Conservation (phyloP, 2,113 vertebrate genomes). For the Rhombomys opimus region DNA sequence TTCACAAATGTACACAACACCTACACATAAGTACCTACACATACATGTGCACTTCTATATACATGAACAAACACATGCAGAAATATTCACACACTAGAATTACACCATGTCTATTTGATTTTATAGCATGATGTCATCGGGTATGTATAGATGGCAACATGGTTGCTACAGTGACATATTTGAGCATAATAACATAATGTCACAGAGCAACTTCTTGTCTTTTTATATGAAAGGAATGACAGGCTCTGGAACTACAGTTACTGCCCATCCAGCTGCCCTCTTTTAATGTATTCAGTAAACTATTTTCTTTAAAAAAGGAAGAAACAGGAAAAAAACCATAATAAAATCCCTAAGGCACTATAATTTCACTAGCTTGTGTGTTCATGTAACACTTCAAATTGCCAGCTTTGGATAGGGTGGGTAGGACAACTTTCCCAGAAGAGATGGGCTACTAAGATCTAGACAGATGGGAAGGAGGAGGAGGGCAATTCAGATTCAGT, state of each 20-base stretch:
- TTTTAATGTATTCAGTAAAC: background rate
- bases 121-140: background rate
- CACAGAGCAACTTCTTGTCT: background rate
- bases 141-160: background rate
- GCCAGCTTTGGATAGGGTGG: slow-evolving; percentile 8
- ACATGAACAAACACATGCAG: background rate
- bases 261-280: background rate
- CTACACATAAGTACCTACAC: background rate
- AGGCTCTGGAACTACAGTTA: background rate
- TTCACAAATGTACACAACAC: background rate
- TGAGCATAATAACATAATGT: background rate
- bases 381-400: background rate
- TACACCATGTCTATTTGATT: background rate
- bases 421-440: slow-evolving; percentile 42
- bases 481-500: slow-evolving; percentile 53
- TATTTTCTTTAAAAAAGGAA: background rate
- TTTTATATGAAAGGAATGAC: background rate
- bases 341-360: background rate
- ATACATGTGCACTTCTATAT: background rate
- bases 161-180: background rate
- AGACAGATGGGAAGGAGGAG: slow-evolving; percentile 68
- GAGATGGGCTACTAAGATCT: slow-evolving; percentile 46
- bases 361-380: background rate
- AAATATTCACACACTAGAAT: background rate
- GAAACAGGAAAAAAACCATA: background rate